Conservation (phyloP, 2,797 vertebrate genomes). For the Myotis myotis region DNA sequence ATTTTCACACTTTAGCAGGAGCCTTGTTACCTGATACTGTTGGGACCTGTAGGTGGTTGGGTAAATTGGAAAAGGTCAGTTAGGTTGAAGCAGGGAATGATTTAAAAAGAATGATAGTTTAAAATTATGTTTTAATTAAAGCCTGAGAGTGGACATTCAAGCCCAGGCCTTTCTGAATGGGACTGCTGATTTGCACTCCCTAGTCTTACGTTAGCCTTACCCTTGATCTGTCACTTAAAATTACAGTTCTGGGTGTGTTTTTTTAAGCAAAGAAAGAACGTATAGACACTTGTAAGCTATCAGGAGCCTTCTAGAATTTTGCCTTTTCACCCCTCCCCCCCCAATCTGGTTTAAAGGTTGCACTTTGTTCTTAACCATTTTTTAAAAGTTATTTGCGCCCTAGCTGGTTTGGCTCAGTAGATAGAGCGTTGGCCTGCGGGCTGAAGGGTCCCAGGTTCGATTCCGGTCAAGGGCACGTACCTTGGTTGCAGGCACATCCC, state of each 20-base stretch:
- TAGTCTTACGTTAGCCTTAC: background rate
- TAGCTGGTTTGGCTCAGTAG: no score
- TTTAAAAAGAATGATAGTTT: conserved; percentile 10
- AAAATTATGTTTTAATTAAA: conserved; percentile 54
- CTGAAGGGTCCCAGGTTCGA: no score
- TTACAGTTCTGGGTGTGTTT: background rate
- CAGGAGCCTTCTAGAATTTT: conserved; percentile 35
- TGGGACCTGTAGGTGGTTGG: background rate
- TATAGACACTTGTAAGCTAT: background rate
- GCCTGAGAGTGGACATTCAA: background rate
- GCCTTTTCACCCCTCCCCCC: fast-evolving
- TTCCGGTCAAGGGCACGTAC: no score
- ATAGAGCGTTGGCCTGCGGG: no score
- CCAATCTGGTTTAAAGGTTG: conserved; percentile 5
- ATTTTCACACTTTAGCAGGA: conserved; percentile 10
- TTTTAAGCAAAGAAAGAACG: background rate
- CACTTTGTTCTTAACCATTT: background rate
- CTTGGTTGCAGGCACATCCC: no score
- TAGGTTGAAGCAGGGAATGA: conserved; percentile 46
- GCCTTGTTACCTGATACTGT: conserved; percentile 29
- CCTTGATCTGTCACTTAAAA: background rate
- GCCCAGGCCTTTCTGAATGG: background rate
- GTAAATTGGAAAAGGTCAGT: conserved; percentile 45
- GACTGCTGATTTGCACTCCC: background rate
- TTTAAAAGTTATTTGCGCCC: background rate